These are phyloP conservation scores for Mesodorylaimus sp. DNA, from an alignment of 2,888 invertebrate genomes.

Conservation along the genomic window DNA sequence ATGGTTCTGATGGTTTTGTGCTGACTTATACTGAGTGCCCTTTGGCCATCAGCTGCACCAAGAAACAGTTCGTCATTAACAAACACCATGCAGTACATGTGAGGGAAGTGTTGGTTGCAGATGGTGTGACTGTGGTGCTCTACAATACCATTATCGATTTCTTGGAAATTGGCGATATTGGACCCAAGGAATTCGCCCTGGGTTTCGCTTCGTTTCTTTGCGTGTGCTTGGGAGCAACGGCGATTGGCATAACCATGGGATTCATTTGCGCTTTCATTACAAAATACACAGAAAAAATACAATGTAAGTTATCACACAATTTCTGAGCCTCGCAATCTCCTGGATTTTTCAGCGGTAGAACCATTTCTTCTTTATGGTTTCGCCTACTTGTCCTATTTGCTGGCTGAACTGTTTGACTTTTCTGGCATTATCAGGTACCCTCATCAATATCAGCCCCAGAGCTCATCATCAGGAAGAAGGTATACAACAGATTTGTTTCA, in stretches of 20 bases:
- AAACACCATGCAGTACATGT: too few species aligned
- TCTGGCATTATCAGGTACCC: conserved; percentile 40
- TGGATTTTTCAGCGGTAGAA: conserved; percentile 39
- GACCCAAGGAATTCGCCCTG: conserved; percentile 25
- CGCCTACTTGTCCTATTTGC: conserved; percentile 40
- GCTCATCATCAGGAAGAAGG: too few species aligned
- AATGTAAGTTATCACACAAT: conserved; percentile 16
- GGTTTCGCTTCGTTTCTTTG: conserved; percentile 38
- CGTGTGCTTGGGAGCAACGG: conserved; percentile 37
- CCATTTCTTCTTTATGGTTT: conserved; percentile 39
- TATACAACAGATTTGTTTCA: conserved; percentile 17
- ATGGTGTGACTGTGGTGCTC: conserved; percentile 41
- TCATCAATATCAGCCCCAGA: neutral
- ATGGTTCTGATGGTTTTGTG: too few species aligned
- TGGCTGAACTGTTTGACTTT: conserved; percentile 41
- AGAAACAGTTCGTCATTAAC: too few species aligned
- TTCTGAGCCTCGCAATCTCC: too few species aligned
- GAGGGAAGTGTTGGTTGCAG: too few species aligned
- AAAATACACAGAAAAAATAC: conserved; percentile 26
- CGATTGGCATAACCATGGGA: conserved; percentile 38
- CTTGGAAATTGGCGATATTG: conserved; percentile 20
- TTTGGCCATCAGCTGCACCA: too few species aligned
- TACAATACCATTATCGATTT: conserved; percentile 39
- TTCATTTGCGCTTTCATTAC: conserved; percentile 35
- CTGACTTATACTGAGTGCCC: too few species aligned